phyloP scores from a whole-genome alignment of 2,888 invertebrate genomes.

The Oscheius sp. region DNA sequence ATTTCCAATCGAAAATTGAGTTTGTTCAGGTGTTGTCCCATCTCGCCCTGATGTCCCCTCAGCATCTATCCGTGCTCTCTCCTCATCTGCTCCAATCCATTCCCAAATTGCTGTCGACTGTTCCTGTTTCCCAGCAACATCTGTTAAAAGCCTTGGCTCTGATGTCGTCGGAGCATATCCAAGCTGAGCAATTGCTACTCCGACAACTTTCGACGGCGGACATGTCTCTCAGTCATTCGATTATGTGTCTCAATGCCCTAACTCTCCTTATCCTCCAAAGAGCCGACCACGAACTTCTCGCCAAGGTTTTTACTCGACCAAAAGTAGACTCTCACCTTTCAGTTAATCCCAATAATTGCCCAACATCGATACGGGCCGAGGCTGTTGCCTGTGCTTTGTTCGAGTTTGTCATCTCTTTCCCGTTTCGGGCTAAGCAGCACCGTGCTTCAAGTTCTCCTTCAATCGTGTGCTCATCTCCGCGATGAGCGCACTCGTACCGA shows the following conservation, averaged over 20 bases:
- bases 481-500: slow-evolving; percentile 63
- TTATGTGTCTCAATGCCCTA: slow-evolving; percentile 65
- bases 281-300: slow-evolving; percentile 62
- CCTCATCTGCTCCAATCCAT: slow-evolving; percentile 37
- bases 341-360: slow-evolving; percentile 44
- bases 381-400: slow-evolving; percentile 61
- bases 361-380: slow-evolving; percentile 54
- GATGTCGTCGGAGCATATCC: slow-evolving; percentile 31
- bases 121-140: slow-evolving; percentile 14
- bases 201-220: slow-evolving; percentile 41
- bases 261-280: slow-evolving; percentile 64
- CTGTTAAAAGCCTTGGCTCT: slow-evolving; percentile 33
- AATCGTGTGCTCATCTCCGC: slow-evolving; percentile 34
- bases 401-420: slow-evolving; percentile 47
- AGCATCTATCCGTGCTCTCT: slow-evolving; percentile 37
- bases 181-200: slow-evolving; percentile 48
- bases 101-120: slow-evolving; percentile 16
- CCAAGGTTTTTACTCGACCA: slow-evolving; percentile 21
- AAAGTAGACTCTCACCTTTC: neutral
- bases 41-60: slow-evolving; percentile 32
- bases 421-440: slow-evolving; percentile 45
- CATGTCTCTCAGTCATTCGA: slow-evolving; percentile 44
- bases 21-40: slow-evolving; percentile 39
- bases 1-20: neutral
- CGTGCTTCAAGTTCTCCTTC: slow-evolving; percentile 31